These are phyloP conservation scores for Ellobium chinense DNA, from an alignment of 2,888 invertebrate genomes.

Conservation along the genomic window DNA sequence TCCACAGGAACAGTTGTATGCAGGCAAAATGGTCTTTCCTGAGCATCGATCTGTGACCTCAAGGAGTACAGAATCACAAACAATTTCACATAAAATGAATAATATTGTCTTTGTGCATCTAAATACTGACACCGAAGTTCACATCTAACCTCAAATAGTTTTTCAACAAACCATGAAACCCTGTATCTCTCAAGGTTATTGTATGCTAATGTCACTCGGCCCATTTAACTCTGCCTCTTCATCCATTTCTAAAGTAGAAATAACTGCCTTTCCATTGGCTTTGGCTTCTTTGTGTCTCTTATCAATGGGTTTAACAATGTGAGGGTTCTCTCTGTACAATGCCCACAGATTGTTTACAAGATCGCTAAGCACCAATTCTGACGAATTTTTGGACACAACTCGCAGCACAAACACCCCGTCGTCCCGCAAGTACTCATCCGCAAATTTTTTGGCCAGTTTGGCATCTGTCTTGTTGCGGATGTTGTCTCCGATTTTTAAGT, in stretches of 20 bases:
- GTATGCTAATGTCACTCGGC: no score
- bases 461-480: slow-evolving; percentile 64
- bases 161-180: no score
- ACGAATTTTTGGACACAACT: slow-evolving; percentile 66
- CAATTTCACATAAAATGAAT: no score
- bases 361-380: slow-evolving; percentile 69
- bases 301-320: slow-evolving; percentile 1
- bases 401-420: slow-evolving; percentile 71
- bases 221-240: background rate
- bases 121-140: no score
- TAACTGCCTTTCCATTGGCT: background rate
- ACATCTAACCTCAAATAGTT: no score
- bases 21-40: no score
- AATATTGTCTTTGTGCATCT: no score
- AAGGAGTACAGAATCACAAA: no score
- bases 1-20: no score
- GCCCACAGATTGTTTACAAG: slow-evolving; percentile 66
- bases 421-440: slow-evolving; percentile 67
- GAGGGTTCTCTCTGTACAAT: slow-evolving; percentile 62
- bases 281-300: background rate
- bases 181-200: no score
- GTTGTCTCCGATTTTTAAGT: slow-evolving; percentile 64
- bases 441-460: slow-evolving; percentile 65
- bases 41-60: no score
- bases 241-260: slow-evolving; percentile 24